A percentile compares a stretch with the other conserved stretches of the same genome.
These are phyloP conservation scores for Steinernema khuongi DNA, from an alignment of 1,140 invertebrate genomes.

Conservation along the genomic window DNA sequence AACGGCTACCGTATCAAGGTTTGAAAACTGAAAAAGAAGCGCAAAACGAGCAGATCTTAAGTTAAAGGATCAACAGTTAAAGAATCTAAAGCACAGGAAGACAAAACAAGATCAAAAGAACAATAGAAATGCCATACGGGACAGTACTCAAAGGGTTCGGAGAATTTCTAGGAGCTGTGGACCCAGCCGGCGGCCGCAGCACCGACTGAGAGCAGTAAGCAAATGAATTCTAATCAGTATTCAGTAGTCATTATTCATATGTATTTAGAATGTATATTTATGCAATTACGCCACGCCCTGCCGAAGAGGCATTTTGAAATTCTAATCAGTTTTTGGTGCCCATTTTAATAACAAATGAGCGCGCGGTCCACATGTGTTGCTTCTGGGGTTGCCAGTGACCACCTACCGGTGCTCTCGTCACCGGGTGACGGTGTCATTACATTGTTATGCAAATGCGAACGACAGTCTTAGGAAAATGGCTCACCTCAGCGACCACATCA, in stretches of 20 bases:
- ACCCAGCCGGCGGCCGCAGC: not conserved
- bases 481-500: constrained; percentile 67
- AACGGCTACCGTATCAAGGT: too few relatives aligned
- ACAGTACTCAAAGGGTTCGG: too few relatives aligned
- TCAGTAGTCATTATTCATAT: constrained; percentile 15
- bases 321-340: constrained; percentile 31
- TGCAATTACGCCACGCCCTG: constrained; percentile 16
- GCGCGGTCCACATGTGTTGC: constrained; percentile 2
- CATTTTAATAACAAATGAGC: constrained; percentile 17
- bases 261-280: constrained; percentile 17
- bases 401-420: not conserved
- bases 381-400: not conserved
- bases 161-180: too few relatives aligned
- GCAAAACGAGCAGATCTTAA: too few relatives aligned
- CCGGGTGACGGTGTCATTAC: not conserved
- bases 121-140: too few relatives aligned
- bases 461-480: not conserved
- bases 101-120: too few relatives aligned
- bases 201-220: not conserved
- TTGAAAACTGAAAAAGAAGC: too few relatives aligned
- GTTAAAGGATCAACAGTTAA: too few relatives aligned
- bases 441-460: not conserved
- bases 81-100: too few relatives aligned
- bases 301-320: constrained; percentile 57
- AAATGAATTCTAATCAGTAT: constrained; percentile 17